Conservation (phyloP, 2,888 invertebrate genomes). For the Dascillus cervinus region DNA sequence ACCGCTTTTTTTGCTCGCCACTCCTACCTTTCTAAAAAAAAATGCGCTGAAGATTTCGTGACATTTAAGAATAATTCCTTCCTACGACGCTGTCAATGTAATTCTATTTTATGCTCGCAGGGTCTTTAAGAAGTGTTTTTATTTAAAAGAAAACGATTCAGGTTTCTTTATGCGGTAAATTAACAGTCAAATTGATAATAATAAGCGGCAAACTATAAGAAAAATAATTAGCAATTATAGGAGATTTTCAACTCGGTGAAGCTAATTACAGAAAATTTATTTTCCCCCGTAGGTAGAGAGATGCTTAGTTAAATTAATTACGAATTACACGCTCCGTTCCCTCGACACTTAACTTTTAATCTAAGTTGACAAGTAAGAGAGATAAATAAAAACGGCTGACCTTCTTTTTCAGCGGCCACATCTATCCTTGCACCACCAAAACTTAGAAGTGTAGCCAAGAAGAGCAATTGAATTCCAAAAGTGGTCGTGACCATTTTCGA, state of each 20-base stretch:
- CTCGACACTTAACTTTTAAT: conserved; percentile 19
- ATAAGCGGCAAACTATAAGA: too few species aligned
- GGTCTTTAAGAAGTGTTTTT: too few species aligned
- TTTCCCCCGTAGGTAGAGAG: conserved; percentile 15
- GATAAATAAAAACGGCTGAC: conserved; percentile 16
- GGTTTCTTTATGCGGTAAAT: too few species aligned
- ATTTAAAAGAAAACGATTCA: too few species aligned
- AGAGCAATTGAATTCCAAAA: conserved; percentile 12
- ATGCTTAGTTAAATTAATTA: conserved; percentile 21
- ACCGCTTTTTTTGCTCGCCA: too few species aligned
- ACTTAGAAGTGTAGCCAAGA: conserved; percentile 10
- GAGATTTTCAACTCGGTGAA: conserved; percentile 12
- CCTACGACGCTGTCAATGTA: too few species aligned
- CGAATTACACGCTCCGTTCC: conserved; percentile 18
- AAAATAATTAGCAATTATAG: too few species aligned
- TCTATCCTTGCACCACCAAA: conserved; percentile 9
- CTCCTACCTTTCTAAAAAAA: too few species aligned
- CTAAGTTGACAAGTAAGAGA: conserved; percentile 14
- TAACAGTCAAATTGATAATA: too few species aligned
- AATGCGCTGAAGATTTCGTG: too few species aligned
- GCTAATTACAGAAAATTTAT: conserved; percentile 20
- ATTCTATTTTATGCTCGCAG: too few species aligned
- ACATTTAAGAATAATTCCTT: too few species aligned
- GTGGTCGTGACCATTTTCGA: conserved; percentile 9
- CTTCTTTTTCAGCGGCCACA: conserved; percentile 21